These are phyloP conservation scores for Zenarchopterus dispar DNA, from an alignment of 2,797 vertebrate genomes.

Conservation along the genomic window DNA sequence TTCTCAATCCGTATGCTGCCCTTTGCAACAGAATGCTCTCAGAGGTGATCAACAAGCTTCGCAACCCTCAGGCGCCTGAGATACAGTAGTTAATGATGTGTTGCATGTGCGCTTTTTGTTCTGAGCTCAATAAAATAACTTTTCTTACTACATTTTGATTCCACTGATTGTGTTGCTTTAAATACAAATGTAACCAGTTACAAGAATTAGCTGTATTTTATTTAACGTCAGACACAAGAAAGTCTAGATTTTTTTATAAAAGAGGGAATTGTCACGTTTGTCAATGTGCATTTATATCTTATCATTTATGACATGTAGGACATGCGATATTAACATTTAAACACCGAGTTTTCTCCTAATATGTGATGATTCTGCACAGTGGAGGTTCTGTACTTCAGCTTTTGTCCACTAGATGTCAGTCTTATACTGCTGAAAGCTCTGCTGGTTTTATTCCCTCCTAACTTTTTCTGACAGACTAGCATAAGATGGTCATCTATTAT, in stretches of 20 bases:
- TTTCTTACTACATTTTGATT: slow-evolving; percentile 21
- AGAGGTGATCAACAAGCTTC: slow-evolving; percentile 86
- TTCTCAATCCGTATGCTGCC: slow-evolving; percentile 93
- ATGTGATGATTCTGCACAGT: neutral
- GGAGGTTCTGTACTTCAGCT: slow-evolving; percentile 25
- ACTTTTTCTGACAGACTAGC: no score
- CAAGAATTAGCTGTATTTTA: no score
- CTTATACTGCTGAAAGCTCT: neutral
- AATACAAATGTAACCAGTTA: no score
- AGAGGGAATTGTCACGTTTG: no score
- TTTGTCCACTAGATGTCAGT: slow-evolving; percentile 70
- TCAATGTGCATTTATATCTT: no score
- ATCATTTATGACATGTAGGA: no score
- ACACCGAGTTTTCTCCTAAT: no score
- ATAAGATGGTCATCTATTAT: neutral
- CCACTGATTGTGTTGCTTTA: neutral
- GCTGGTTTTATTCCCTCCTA: no score
- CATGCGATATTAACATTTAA: no score
- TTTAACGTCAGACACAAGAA: no score
- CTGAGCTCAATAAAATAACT: slow-evolving; percentile 30
- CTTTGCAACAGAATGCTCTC: slow-evolving; percentile 96
- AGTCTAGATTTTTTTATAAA: no score
- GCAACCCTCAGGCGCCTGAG: slow-evolving; percentile 71
- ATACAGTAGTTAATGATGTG: slow-evolving; percentile 28
- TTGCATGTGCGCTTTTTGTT: neutral